Conservation (phyloP, 2,113 vertebrate species). For the Candoia aspera region DNA sequence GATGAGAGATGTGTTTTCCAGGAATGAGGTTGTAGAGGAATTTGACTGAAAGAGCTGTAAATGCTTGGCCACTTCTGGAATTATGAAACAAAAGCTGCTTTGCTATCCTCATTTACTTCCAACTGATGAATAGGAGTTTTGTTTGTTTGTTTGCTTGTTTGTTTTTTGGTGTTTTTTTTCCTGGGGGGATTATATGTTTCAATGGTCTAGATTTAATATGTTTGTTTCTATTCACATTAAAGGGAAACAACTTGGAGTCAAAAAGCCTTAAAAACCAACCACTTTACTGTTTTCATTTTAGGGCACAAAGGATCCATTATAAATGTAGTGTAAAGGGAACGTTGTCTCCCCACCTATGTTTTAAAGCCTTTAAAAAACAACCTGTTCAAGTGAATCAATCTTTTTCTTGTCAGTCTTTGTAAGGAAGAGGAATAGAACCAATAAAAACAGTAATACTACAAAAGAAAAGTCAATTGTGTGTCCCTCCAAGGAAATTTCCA, state of each 20-base stretch:
- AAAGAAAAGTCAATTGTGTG: conserved; percentile 49
- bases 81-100: conserved; percentile 75
- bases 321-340: conserved; percentile 64
- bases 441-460: conserved; percentile 70
- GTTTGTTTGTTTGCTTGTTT: too few relatives aligned
- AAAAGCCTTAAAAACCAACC: conserved; percentile 72
- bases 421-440: conserved; percentile 59
- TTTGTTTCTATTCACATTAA: conserved; percentile 72
- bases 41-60: conserved; percentile 77
- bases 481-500: conserved; percentile 31
- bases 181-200: conserved; percentile 63
- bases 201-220: conserved; percentile 70
- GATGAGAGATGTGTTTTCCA: conserved; percentile 77
- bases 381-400: conserved; percentile 69
- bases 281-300: conserved; percentile 73
- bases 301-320: conserved; percentile 70
- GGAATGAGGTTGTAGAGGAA: conserved; percentile 81
- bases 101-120: conserved; percentile 75
- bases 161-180: neutral
- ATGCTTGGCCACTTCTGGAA: conserved; percentile 75
- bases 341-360: conserved; percentile 54
- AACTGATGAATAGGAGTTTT: conserved; percentile 64
- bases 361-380: conserved; percentile 66
- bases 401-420: conserved; percentile 65
- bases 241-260: conserved; percentile 71